Evolutionary conservation across 1,140 invertebrate species (phyloP), one percentile per base, ranked within the genome.

Genomic region (Caerostris darwini): DNA sequence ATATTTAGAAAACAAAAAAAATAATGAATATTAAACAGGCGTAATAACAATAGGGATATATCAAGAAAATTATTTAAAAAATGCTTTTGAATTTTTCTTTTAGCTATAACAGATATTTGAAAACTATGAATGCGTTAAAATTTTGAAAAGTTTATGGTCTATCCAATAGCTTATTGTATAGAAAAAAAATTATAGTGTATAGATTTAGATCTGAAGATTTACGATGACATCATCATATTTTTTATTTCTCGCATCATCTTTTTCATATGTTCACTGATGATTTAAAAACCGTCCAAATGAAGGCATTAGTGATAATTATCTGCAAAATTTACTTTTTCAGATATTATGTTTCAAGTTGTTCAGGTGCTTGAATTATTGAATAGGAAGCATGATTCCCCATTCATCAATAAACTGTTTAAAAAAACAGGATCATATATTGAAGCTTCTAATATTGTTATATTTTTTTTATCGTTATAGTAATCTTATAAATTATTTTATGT

Each of bases 401-500:
- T 77, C 71, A 53, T 77, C 53, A 17, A 67, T 50, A 50, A 53
- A 53, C 34, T 77, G 10, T 77, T 77, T 7, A 77, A 50, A 34
- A 69, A 19, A 71, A 8, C 5, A 19, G 50, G 3, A 77, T n/a
- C 12, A 14, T 67, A 17, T 5, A 81, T 10, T 5, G 57, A 85
- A 58, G n/a, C 56, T 57, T 17, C 57, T 85, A 58, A 57, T 7
- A 7, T 59, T 88, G 86, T 67, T 88, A 19, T 19, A 59, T 85
- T 57, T 85, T 85, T 17, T 77, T 34, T 3, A 87, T 61, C 53
- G 85, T 87, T 87, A 87, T 87, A 53, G 59, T 17, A 90, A 71
- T 57, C 14, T 54, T 57, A 90, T 90, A 90, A 90, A 58, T 90
- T 90, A 90, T 90, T 90, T 71, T 90, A 87, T 77, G 88, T 90